Conservation (phyloP, 2,888 invertebrate species). For the Hirudinaria manillensis region DNA sequence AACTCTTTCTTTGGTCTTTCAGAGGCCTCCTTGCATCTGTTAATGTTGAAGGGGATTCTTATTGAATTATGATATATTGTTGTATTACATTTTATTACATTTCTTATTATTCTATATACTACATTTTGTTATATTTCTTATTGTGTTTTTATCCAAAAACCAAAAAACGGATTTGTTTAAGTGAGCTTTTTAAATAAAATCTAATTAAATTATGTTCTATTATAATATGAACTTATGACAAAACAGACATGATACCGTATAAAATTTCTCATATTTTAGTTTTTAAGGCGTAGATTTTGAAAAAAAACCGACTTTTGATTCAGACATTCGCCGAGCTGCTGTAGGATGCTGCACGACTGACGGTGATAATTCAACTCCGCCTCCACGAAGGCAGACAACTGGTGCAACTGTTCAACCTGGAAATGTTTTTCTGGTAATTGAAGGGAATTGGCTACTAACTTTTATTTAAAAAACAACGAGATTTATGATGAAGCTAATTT, state of each 20-base stretch:
- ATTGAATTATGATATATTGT: too few relatives aligned
- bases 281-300: too few relatives aligned
- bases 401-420: conserved; percentile 94
- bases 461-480: conserved; percentile 10
- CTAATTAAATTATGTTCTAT: not conserved
- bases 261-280: too few relatives aligned
- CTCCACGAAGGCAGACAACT: conserved; percentile 90
- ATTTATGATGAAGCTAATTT: not conserved
- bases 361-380: conserved; percentile 91
- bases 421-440: not conserved
- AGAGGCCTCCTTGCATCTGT: conserved; percentile 54
- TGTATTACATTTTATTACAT: too few relatives aligned
- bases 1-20: conserved; percentile 52
- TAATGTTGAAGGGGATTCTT: too few relatives aligned
- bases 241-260: not conserved
- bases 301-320: conserved; percentile 60
- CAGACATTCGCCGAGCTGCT: conserved; percentile 75
- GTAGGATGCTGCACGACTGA: conserved; percentile 86
- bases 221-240: not conserved
- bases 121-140: too few relatives aligned
- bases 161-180: conserved; percentile 18
- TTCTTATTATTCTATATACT: too few relatives aligned
- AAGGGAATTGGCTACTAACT: too few relatives aligned
- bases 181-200: not conserved
- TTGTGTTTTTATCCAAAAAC: too few relatives aligned